Percentiles rank a stretch among this genome's conserved stretches.
These are phyloP conservation scores for Halocaridina rubra DNA, from an alignment of 2,888 invertebrate species.

Conservation along the genomic window DNA sequence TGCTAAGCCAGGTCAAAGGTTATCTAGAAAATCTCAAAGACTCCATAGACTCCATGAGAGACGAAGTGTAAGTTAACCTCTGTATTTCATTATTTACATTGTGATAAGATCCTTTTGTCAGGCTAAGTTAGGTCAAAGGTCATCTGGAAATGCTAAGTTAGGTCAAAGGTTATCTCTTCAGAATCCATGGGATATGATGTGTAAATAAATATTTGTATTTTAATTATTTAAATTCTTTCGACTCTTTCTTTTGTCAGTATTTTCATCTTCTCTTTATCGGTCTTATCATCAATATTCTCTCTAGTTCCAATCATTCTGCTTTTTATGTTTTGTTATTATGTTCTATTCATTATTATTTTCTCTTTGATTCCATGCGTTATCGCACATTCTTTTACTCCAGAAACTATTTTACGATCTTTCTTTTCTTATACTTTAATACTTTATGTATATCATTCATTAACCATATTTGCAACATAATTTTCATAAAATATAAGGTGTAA, in stretches of 20 bases:
- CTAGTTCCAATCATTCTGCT: not conserved
- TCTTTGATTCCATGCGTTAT: too few relatives aligned
- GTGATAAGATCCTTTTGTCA: not conserved
- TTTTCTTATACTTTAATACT: too few relatives aligned
- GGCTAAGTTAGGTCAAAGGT: constrained; percentile 59
- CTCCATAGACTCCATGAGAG: constrained; percentile 54
- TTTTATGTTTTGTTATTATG: not conserved
- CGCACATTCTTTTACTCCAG: too few relatives aligned
- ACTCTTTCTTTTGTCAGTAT: not conserved
- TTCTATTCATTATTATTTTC: not conserved
- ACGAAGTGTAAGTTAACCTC: constrained; percentile 57
- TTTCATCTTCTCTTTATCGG: not conserved
- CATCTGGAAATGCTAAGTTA: constrained; percentile 59
- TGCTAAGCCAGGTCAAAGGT: constrained; percentile 60
- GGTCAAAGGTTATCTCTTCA: not conserved
- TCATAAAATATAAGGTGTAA: not conserved
- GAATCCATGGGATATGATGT: constrained; percentile 59
- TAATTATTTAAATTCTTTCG: not conserved
- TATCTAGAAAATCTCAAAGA: constrained; percentile 61
- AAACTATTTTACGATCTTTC: too few relatives aligned
- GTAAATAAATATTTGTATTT: constrained; percentile 28
- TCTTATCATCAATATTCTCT: not conserved
- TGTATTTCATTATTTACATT: not conserved
- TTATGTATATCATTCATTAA: too few relatives aligned
- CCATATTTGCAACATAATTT: not conserved